These are phyloP conservation scores for Empidonax traillii DNA, from an alignment of 2,113 vertebrate genomes.

Conservation along the genomic window DNA sequence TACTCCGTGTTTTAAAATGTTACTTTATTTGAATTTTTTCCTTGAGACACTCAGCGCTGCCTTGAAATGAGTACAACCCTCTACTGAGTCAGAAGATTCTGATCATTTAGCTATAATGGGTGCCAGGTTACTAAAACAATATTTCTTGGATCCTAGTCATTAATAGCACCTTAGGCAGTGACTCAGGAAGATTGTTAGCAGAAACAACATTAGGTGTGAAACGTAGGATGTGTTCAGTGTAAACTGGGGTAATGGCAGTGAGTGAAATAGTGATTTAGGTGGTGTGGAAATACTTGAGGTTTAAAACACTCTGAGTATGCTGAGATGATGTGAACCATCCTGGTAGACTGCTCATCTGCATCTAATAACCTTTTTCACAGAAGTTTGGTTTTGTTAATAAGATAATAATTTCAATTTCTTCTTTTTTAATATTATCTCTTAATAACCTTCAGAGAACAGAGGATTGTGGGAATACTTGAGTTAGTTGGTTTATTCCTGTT, in stretches of 20 bases:
- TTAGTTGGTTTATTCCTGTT: background rate
- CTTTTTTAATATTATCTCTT: background rate
- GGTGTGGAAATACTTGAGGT: background rate
- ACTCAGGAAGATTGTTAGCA: background rate
- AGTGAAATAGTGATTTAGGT: background rate
- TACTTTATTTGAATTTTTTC: background rate
- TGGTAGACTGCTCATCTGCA: background rate
- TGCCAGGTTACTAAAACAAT: background rate
- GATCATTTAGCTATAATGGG: background rate
- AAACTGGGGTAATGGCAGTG: background rate
- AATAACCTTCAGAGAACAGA: background rate
- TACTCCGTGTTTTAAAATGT: background rate
- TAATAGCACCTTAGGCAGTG: background rate
- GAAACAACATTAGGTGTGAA: background rate
- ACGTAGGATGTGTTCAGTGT: background rate
- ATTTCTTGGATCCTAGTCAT: background rate
- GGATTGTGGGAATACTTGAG: background rate
- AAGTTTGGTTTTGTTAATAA: background rate
- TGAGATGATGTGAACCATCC: background rate
- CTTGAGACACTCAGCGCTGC: background rate
- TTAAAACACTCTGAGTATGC: background rate
- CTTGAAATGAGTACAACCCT: background rate
- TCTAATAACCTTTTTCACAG: background rate
- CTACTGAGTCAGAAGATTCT: rapidly evolving
- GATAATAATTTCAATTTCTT: background rate